Evolutionary conservation across 1,140 invertebrate species (phyloP).

Genomic region (Polyergus mexicanus): DNA sequence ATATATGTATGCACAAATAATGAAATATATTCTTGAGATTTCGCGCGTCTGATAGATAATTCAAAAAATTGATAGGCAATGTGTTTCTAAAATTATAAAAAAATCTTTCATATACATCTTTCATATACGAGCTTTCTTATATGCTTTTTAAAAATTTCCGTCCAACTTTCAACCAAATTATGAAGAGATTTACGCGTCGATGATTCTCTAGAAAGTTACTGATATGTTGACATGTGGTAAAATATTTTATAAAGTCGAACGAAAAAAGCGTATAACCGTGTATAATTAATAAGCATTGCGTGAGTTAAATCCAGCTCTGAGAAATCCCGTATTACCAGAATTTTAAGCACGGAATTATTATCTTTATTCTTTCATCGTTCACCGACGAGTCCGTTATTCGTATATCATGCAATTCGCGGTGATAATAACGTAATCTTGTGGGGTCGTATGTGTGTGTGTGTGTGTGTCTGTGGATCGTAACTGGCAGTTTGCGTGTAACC

Average conservation of each 20-base stretch:
- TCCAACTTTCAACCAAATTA: conserved; percentile 50
- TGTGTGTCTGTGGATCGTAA: background rate
- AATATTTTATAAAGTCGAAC: conserved; percentile 17
- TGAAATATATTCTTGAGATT: background rate
- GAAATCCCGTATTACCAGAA: background rate
- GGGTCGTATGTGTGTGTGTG: too few species aligned
- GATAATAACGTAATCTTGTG: background rate
- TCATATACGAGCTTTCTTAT: conserved; percentile 7
- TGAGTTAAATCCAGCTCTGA: background rate
- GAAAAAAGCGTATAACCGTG: conserved; percentile 16
- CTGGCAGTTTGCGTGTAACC: background rate
- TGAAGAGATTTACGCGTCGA: conserved; percentile 42
- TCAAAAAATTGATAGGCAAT: background rate
- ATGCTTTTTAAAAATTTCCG: conserved; percentile 6
- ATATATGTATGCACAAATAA: too few species aligned
- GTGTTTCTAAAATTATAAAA: conserved; percentile 13
- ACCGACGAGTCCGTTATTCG: background rate
- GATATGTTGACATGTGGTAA: conserved; percentile 15
- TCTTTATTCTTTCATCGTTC: conserved; percentile 25
- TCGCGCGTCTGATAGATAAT: background rate
- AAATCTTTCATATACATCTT: conserved; percentile 6
- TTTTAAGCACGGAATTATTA: conserved; percentile 24
- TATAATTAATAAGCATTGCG: conserved; percentile 5
- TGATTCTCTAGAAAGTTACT: conserved; percentile 36
- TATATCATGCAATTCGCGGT: background rate